Percentiles rank a stretch among this genome's conserved stretches.
Evolutionary conservation across 2,888 invertebrate genomes (phyloP).

Genomic region (Prosapia bicincta): DNA sequence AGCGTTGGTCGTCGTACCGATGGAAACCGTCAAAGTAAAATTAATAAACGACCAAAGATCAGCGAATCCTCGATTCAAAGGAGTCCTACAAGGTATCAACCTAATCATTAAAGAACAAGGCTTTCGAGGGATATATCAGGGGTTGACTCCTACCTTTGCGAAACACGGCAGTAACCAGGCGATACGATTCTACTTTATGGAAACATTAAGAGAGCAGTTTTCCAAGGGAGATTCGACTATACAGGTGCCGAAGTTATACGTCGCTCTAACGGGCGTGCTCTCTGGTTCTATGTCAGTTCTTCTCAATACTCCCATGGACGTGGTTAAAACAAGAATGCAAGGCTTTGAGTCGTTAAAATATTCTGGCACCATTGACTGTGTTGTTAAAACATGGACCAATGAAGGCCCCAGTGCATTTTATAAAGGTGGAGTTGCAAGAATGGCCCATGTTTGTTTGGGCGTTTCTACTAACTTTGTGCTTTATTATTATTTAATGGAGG

Average conservation of each 20-base stretch:
- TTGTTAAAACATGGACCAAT: slow-evolving; percentile 81
- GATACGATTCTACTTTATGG: slow-evolving; percentile 96
- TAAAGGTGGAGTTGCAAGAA: slow-evolving; percentile 95
- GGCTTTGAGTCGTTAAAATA: slow-evolving; percentile 78
- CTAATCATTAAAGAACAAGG: slow-evolving; percentile 82
- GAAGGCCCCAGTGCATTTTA: slow-evolving; percentile 96
- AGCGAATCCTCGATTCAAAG: slow-evolving; percentile 82
- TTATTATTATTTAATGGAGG: slow-evolving; percentile 91
- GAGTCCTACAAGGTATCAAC: slow-evolving; percentile 92
- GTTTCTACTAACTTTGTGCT: slow-evolving; percentile 99
- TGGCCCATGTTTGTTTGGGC: slow-evolving; percentile 94
- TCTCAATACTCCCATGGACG: slow-evolving; percentile 98
- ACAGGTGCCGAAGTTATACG: slow-evolving; percentile 78
- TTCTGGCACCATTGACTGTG: slow-evolving; percentile 90
- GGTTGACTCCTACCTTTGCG: slow-evolving; percentile 91
- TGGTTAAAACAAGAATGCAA: slow-evolving; percentile 99
- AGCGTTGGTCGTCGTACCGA: slow-evolving; percentile 95
- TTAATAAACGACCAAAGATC: slow-evolving; percentile 97
- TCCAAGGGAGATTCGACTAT: slow-evolving; percentile 80
- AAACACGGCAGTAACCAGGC: slow-evolving; percentile 99
- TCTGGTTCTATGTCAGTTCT: slow-evolving; percentile 97
- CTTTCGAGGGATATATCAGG: slow-evolving; percentile 71
- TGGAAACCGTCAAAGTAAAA: slow-evolving; percentile 99
- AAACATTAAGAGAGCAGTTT: slow-evolving; percentile 79
- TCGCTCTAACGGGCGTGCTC: slow-evolving; percentile 86